Conservation (phyloP, 2,113 vertebrate species). For the Pyxicephalus adspersus region DNA sequence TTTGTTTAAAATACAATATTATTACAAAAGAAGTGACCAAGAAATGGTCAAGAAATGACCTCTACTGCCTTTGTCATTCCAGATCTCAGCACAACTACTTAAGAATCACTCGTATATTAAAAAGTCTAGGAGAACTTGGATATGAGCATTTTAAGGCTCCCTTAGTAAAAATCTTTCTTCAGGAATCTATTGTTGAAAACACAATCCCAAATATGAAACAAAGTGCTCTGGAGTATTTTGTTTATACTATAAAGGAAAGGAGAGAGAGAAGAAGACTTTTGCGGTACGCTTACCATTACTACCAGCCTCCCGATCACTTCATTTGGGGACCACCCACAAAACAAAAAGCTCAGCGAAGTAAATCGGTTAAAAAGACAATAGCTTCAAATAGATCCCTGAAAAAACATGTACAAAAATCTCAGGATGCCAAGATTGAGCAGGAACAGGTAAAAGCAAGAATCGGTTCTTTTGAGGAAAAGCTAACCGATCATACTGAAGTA, state of each 20-base stretch:
- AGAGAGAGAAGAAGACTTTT: constrained; percentile 88
- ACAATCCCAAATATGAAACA: constrained; percentile 93
- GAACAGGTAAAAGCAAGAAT: constrained; percentile 55
- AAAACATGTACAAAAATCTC: constrained; percentile 64
- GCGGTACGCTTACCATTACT: constrained; percentile 88
- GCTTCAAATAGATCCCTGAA: constrained; percentile 62
- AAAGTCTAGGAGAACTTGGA: constrained; percentile 95
- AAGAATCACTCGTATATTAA: constrained; percentile 95
- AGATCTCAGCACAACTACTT: constrained; percentile 98
- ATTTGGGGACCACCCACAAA: constrained; percentile 89
- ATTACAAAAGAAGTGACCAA: too few species aligned
- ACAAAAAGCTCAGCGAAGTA: constrained; percentile 66
- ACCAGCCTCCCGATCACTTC: constrained; percentile 87
- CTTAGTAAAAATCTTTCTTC: constrained; percentile 89
- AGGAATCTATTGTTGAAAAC: constrained; percentile 87
- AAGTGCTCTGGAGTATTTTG: constrained; percentile 94
- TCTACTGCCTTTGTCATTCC: constrained; percentile 45
- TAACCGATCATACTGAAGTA: constrained; percentile 63
- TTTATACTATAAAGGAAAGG: constrained; percentile 89
- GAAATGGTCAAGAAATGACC: too few species aligned
- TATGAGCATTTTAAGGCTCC: constrained; percentile 94
- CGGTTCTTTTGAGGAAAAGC: constrained; percentile 68
- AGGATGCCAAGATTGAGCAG: constrained; percentile 60
- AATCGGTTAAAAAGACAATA: constrained; percentile 65
- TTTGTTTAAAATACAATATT: too few species aligned